phyloP scores from a whole-genome alignment of 2,888 invertebrate species.

The Mesorhabditis spiculigera region DNA sequence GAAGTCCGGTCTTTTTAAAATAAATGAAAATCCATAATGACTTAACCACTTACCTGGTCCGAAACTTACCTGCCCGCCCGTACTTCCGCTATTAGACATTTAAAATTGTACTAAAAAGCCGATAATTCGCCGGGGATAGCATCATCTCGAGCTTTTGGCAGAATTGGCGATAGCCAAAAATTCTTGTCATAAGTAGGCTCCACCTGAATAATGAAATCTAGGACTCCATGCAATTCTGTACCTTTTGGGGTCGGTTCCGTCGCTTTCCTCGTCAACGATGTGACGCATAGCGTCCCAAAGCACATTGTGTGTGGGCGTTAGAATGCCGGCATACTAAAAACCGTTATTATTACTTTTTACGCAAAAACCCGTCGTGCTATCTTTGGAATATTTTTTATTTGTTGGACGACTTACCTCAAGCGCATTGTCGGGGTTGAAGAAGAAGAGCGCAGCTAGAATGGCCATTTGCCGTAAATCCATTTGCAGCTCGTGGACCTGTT shows the following conservation, averaged over 20 bases:
- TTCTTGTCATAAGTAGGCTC: background rate
- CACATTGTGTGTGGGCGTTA: background rate
- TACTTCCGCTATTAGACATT: too few species aligned
- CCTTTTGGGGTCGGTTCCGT: background rate
- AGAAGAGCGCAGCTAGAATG: conserved; percentile 21
- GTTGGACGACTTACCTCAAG: background rate
- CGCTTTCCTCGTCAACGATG: background rate
- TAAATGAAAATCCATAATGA: too few species aligned
- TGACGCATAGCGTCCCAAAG: background rate
- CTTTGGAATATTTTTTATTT: too few species aligned
- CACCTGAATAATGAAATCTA: background rate
- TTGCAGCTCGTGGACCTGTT: conserved; percentile 15
- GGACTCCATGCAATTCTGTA: background rate
- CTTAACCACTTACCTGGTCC: too few species aligned
- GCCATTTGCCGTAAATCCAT: conserved; percentile 23
- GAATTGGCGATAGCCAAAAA: background rate
- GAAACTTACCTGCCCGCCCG: too few species aligned
- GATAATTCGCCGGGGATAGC: too few species aligned
- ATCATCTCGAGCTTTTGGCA: too few species aligned
- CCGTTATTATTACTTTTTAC: too few species aligned
- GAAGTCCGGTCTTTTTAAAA: too few species aligned
- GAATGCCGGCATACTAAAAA: too few species aligned
- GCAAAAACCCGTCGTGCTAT: too few species aligned
- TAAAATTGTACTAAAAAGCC: too few species aligned
- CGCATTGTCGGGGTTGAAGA: conserved; percentile 20